These are phyloP conservation scores for Hedychridium roseum DNA, from an alignment of 2,888 invertebrate genomes.

Conservation along the genomic window DNA sequence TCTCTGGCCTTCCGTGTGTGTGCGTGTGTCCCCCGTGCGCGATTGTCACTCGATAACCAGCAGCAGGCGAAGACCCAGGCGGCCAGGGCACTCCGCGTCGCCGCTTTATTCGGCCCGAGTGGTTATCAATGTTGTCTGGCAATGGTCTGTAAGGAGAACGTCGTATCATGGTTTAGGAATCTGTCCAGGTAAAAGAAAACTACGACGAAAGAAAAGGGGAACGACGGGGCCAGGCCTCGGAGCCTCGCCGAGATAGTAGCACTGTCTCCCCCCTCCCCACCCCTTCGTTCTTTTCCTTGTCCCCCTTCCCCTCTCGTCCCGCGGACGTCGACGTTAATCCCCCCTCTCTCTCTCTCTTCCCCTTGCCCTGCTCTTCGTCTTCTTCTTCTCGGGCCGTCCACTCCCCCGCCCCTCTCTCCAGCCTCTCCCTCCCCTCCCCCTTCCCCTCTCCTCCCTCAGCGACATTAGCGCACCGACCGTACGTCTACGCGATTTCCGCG, in stretches of 20 bases:
- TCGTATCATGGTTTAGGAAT: conserved; percentile 97
- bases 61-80: conserved; percentile 34
- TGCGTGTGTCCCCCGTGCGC: background rate
- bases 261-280: background rate
- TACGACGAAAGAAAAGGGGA: too few species aligned
- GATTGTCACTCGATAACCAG: conserved; percentile 35
- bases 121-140: conserved; percentile 76
- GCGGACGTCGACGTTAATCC: background rate
- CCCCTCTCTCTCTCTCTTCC: conserved; percentile 6
- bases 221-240: too few species aligned
- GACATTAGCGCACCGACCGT: too few species aligned
- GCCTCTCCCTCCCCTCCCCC: conserved; percentile 6
- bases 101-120: conserved; percentile 57
- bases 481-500: too few species aligned
- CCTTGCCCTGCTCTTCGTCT: conserved; percentile 1
- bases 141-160: conserved; percentile 97
- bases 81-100: conserved; percentile 55
- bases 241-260: conserved; percentile 15
- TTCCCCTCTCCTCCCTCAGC: conserved; percentile 3
- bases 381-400: conserved; percentile 9
- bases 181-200: conserved; percentile 60
- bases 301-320: background rate
- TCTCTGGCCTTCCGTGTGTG: background rate
- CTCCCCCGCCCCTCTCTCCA: background rate
- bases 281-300: background rate